These are phyloP conservation scores for Poeciliopsis gracilis DNA, from an alignment of 2,797 vertebrate genomes.

Conservation along the genomic window DNA sequence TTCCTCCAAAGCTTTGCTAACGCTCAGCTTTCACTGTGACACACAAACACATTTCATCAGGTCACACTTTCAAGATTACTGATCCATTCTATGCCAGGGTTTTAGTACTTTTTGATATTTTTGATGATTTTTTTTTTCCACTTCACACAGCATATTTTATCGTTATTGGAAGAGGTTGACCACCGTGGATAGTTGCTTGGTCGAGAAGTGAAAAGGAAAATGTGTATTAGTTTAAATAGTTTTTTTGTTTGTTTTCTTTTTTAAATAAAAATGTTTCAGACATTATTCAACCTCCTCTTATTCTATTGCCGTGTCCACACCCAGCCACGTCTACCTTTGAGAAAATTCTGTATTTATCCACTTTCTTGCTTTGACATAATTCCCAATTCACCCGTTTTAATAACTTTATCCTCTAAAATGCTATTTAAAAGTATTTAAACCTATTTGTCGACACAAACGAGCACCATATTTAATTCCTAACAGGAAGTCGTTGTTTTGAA, in stretches of 20 bases:
- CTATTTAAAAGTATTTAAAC: too few species aligned
- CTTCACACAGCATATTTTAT: background rate
- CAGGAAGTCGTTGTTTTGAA: too few species aligned
- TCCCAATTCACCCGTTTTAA: too few species aligned
- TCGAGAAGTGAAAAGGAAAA: background rate
- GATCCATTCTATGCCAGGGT: background rate
- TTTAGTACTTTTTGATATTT: background rate
- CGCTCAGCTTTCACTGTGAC: background rate
- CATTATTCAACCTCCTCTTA: background rate
- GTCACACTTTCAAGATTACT: conserved; percentile 12
- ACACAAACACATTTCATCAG: conserved; percentile 10
- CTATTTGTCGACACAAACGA: too few species aligned
- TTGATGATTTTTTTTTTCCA: background rate
- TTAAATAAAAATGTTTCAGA: background rate
- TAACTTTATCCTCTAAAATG: too few species aligned
- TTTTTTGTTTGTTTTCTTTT: background rate
- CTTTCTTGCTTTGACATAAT: too few species aligned
- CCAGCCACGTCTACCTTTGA: too few species aligned
- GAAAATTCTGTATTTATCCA: too few species aligned
- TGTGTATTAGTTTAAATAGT: background rate
- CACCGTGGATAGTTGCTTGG: background rate
- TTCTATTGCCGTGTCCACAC: background rate
- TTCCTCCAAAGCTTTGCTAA: background rate
- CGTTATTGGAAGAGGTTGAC: background rate
- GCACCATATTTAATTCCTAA: too few species aligned